These are phyloP conservation scores for Hycleus cichorii DNA, from an alignment of 1,140 invertebrate genomes.

Conservation along the genomic window DNA sequence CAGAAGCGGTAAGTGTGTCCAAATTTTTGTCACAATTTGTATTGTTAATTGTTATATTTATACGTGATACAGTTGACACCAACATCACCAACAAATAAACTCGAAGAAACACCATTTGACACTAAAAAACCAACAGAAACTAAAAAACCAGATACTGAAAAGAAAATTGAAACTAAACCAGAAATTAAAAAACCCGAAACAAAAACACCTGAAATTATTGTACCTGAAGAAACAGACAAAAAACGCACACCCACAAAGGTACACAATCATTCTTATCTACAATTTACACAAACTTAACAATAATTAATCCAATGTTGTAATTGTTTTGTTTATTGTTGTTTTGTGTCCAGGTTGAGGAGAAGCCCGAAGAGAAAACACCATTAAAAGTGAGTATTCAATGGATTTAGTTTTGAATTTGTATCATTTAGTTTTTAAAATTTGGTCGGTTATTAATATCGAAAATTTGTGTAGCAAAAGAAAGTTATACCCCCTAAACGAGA, in stretches of 20 bases:
- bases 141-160: conserved; percentile 18
- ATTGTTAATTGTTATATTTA: conserved; percentile 25
- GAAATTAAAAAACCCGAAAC: conserved; percentile 17
- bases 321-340: conserved; percentile 19
- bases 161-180: conserved; percentile 10
- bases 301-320: neutral
- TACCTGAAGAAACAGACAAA: conserved; percentile 16
- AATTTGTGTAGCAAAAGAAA: conserved; percentile 40
- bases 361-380: conserved; percentile 25
- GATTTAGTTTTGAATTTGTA: conserved; percentile 7
- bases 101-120: conserved; percentile 35
- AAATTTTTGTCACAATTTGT: neutral
- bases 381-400: conserved; percentile 30
- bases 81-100: conserved; percentile 43
- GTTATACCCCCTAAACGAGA: conserved; percentile 49
- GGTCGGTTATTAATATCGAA: conserved; percentile 18
- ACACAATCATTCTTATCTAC: conserved; percentile 10
- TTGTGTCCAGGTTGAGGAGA: conserved; percentile 29
- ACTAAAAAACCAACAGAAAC: conserved; percentile 17
- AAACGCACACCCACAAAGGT: conserved; percentile 19
- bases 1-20: conserved; percentile 34
- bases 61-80: conserved; percentile 37
- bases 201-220: conserved; percentile 27
- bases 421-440: conserved; percentile 25
- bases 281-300: no score